These are phyloP conservation scores for Pseudoips prasinana DNA, from an alignment of 2,888 invertebrate species.

Conservation along the genomic window DNA sequence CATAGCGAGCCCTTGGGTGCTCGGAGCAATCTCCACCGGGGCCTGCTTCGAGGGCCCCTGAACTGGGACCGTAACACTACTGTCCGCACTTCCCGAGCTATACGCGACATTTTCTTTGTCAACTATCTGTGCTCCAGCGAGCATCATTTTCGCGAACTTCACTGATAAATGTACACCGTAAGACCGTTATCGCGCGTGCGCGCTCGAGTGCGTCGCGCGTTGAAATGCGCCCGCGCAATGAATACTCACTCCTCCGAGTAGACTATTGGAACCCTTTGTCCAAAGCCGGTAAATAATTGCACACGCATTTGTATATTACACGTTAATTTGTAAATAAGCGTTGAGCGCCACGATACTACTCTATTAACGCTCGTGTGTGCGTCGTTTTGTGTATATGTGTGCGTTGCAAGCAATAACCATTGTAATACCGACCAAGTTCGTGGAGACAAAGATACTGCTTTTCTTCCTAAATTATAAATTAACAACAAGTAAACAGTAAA, in stretches of 20 bases:
- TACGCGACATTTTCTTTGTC: conserved; percentile 59
- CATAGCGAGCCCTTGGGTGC: conserved; percentile 44
- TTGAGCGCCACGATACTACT: conserved; percentile 28
- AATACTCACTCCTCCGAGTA: conserved; percentile 14
- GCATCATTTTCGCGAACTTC: conserved; percentile 58
- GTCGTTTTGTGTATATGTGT: conserved; percentile 14
- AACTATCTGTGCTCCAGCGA: conserved; percentile 72
- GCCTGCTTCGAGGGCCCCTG: conserved; percentile 23
- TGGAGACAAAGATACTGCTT: conserved; percentile 25
- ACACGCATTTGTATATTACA: conserved; percentile 45
- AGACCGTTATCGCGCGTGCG: conserved; percentile 47
- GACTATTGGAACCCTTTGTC: conserved; percentile 52
- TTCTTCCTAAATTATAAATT: conserved; percentile 8
- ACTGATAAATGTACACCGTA: conserved; percentile 24
- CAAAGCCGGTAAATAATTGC: conserved; percentile 48
- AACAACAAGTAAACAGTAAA: no score
- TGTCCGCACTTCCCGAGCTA: conserved; percentile 12
- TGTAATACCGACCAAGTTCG: neutral
- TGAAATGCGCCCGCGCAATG: conserved; percentile 57
- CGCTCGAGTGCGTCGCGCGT: conserved; percentile 43
- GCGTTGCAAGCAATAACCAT: conserved; percentile 35
- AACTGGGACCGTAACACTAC: conserved; percentile 4
- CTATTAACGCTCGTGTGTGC: conserved; percentile 14
- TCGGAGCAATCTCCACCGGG: conserved; percentile 8
- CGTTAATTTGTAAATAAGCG: conserved; percentile 49